These are phyloP conservation scores for Tautogolabrus adspersus DNA, from an alignment of 2,113 vertebrate species.

Conservation along the genomic window DNA sequence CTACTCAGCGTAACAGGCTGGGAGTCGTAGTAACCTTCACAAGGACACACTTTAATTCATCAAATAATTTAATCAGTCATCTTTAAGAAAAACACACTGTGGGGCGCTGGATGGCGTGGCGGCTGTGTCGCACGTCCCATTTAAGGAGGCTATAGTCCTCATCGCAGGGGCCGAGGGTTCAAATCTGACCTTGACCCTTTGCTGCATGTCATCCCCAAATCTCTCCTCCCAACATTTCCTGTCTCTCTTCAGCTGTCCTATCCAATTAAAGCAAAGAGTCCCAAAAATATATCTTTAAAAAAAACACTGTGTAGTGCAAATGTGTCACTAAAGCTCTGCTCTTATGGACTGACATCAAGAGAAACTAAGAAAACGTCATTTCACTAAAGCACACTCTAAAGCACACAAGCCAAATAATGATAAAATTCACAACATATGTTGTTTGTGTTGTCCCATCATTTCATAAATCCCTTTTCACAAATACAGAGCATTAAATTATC, in stretches of 20 bases:
- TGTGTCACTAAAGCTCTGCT: neutral
- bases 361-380: neutral
- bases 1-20: conserved; percentile 20
- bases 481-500: neutral
- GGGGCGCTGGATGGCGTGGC: neutral
- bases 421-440: neutral
- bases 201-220: too few species aligned
- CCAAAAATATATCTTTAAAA: neutral
- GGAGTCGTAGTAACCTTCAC: conserved; percentile 23
- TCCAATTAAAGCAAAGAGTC: too few species aligned
- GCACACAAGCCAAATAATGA: neutral
- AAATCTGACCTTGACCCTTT: too few species aligned
- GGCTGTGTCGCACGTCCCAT: too few species aligned
- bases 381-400: neutral
- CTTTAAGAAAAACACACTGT: conserved; percentile 6
- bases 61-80: conserved; percentile 18
- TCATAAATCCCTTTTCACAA: conserved; percentile 13
- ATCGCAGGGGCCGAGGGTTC: too few species aligned
- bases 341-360: neutral
- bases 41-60: conserved; percentile 3
- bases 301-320: neutral
- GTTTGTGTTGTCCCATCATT: neutral
- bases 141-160: too few species aligned
- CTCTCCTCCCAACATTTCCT: too few species aligned
- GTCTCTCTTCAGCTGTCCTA: too few species aligned